These are phyloP conservation scores for Elachura formosa DNA, from an alignment of 2,113 vertebrate species.

Conservation along the genomic window DNA sequence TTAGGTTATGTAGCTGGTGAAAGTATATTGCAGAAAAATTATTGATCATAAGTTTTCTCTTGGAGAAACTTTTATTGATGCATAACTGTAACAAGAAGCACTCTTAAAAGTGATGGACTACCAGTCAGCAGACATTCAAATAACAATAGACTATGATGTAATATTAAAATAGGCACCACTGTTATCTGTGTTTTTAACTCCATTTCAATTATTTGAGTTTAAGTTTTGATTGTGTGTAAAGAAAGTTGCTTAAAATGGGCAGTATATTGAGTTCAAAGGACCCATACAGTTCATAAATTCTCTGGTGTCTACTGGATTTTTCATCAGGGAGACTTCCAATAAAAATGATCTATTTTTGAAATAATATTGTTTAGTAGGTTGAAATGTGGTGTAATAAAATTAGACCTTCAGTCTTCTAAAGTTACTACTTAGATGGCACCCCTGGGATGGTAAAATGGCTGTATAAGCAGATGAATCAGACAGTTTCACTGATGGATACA, in stretches of 20 bases:
- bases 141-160: neutral
- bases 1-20: neutral
- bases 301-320: constrained; percentile 83
- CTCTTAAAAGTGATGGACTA: neutral
- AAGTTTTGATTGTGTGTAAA: constrained; percentile 59
- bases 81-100: neutral
- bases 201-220: constrained; percentile 42
- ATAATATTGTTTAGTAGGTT: constrained; percentile 89
- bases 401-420: constrained; percentile 86
- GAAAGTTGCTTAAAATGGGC: constrained; percentile 79
- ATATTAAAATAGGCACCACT: constrained; percentile 1
- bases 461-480: constrained; percentile 92
- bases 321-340: constrained; percentile 87
- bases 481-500: constrained; percentile 88
- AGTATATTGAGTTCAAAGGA: constrained; percentile 80
- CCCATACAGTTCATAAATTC: constrained; percentile 84
- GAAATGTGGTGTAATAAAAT: constrained; percentile 94
- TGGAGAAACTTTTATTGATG: neutral
- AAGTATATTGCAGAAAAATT: constrained; percentile 16
- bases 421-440: constrained; percentile 85
- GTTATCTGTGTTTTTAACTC: neutral
- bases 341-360: constrained; percentile 89
- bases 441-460: constrained; percentile 85
- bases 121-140: neutral
- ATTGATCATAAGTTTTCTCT: constrained; percentile 22